Evolutionary conservation across 2,888 invertebrate genomes (phyloP), one percentile per base, ranked within the genome.

Genomic region (Sarcophaga variegata): DNA sequence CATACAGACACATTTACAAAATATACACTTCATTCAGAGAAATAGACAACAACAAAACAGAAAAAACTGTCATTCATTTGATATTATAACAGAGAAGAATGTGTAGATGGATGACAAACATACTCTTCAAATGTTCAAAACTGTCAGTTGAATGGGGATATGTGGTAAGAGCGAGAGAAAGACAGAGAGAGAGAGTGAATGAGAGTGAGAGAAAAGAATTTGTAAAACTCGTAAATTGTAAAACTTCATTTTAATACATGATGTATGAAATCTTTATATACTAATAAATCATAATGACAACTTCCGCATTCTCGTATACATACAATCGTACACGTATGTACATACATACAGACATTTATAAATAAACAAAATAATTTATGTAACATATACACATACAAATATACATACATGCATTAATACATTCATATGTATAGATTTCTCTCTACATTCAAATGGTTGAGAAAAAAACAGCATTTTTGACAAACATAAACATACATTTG

Each of bases 281-380:
- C 71, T 75, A 87, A 87, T 87, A 87, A 87, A 87, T 84, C 87
- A 87, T 81, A 81, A 84, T 47, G 81, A 87, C 79, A 87, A 81
- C 84, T 79, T 87, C 84, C 84, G 75, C 66, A 84, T 87, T 81
- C 81, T 62, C 70, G 45, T 75, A 60, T 60, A 72, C 66, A 60
- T 60, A 72, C 66, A 71, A 22, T 59, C 54, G 27, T 66, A n/a
- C 25, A 22, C 62, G 0, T n/a, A 60, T 20, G 22, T 22, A 22
- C 22, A 22, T 22, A 22, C 62, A 59, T 14, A 67, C 45, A 37
- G 8, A 54, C 22, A 72, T 69, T 47, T 49, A 67, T 69, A 60
- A 59, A 45, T 59, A 72, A 78, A 62, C 54, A 69, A 74, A 81
- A 86, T 80, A 77, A 83, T 77, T 81, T 83, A 79, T 66, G 12